Base-by-base conservation (phyloP, 53 echinoderm and acorn worm species). In the Paracentrotus lividus region DNA sequence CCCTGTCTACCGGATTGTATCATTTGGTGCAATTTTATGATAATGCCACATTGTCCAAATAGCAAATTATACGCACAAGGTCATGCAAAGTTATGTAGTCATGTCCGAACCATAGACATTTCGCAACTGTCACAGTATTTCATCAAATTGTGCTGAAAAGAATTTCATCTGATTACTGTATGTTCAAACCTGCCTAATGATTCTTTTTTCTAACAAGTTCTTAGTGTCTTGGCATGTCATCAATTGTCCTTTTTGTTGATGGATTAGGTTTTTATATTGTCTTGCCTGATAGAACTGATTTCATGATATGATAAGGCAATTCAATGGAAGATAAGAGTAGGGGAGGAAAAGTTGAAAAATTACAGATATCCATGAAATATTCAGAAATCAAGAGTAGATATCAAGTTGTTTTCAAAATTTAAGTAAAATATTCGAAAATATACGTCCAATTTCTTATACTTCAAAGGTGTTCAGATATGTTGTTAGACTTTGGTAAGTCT, bases 1-100 rank as follows among this genome's bases (percentile, higher is more conserved):
- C n/a, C 81, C 24, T 81, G 44, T 81, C 44, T 81, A 81, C n/a
- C 47, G 81, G 47, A n/a, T 10, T 47, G 27, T n/a, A 47, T n/a
- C 34, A 72, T 72, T 29, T 29, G 26, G 10, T 72, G 21, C 36
- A 72, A 40, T 72, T 72, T 16, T 72, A 72, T 40, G 4, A 61
- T 7, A 40, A 72, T 72, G 72, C 18, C 8, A 72, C 18, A 72
- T 72, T 15, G 40, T 5, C 40, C 20, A 9, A 18, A 31, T 64
- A 64, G 31, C 31, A 18, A 27, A 64, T 64, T 64, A 29, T 27
- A 16, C 64, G 10, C 1, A 9, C 8, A 29, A 29, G n/a, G n/a
- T n/a, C n/a, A n/a, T n/a, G n/a, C n/a, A n/a, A n/a, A n/a, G n/a
- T n/a, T n/a, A n/a, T n/a, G n/a, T n/a, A n/a, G n/a, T n/a, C n/a